Percentiles rank a stretch among this genome's conserved stretches.
These are phyloP conservation scores for Vireo altiloquus DNA, from an alignment of 2,113 vertebrate species.

Conservation along the genomic window DNA sequence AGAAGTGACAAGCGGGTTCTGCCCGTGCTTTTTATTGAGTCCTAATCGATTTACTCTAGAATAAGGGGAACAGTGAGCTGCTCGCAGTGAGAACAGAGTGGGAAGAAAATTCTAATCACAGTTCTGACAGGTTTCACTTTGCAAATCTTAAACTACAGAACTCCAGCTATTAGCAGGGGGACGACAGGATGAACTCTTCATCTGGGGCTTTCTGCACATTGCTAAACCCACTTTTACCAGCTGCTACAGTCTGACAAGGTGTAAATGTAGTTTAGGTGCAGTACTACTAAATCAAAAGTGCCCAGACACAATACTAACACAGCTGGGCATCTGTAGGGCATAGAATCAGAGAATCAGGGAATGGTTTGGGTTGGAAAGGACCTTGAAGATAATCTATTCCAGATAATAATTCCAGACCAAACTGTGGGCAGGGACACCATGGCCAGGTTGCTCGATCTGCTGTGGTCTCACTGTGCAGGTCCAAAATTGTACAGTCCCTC, in stretches of 20 bases:
- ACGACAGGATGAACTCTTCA: neutral
- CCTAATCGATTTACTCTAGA: slow-evolving; percentile 10
- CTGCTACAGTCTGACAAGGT: accelerated
- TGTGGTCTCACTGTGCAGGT: accelerated
- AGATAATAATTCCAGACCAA: too few relatives aligned
- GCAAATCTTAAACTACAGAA: neutral
- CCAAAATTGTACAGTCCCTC: neutral
- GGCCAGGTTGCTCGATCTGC: neutral
- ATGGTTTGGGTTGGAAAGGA: neutral
- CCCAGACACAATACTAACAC: accelerated
- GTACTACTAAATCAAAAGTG: neutral
- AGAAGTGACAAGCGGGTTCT: slow-evolving; percentile 32
- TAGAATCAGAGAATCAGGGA: accelerated
- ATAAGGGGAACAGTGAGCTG: neutral
- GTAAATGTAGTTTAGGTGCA: neutral
- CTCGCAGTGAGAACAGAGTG: neutral
- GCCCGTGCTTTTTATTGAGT: neutral
- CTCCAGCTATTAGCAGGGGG: neutral
- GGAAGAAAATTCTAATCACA: neutral
- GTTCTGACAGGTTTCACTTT: neutral
- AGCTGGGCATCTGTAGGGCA: neutral
- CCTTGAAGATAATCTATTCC: neutral
- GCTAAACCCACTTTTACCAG: neutral
- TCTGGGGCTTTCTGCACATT: neutral
- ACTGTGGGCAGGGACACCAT: neutral